Base-by-base conservation (phyloP, 2,113 vertebrate species). In the Symphodus melops region DNA sequence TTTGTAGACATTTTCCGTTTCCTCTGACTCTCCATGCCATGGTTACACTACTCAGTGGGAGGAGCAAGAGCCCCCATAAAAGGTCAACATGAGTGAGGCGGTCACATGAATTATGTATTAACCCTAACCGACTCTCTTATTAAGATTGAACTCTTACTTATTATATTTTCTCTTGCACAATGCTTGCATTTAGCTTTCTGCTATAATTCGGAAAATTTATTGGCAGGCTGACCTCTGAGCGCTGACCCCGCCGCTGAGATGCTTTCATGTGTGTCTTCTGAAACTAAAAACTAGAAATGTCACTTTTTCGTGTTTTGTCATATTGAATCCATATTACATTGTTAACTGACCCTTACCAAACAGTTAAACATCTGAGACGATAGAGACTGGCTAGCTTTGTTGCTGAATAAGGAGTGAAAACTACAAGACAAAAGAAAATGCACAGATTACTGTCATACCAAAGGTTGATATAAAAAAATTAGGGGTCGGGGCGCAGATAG, bases 31-130 rank as follows among this genome's bases (percentile, higher is more conserved):
- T 25, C 7, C 41, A 25, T 1, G 19, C 70, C 87, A 86, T 86
- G 86, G 88, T 60, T 82, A 90, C 89, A 14, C 52, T 57, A 44
- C 57, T 39, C 57, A 67, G 61, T 9, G 1, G 65, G 84, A 44
- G 49, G 75, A 58, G 37, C 54, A 9, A 11, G 6, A 25, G 60
- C 67, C 71, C 71, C 71, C 66, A 54, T 60, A 42, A 62, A 74
- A 77, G 80, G 82, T 87, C 77, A 72, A 28, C 51, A 37, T 20
- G 75, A 82, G 63, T 75, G 62, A 44, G 64, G 66, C 77, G 84
- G 89, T 89, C 86, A 68, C 80, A 93, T 93, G 90, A 92, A 93
- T 93, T 89, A 93, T 92, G 87, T 49, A 93, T 90, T 76, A 72
- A 81, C 69, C 83, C 60, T 61, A 56, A 83, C 57, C 33, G 12